Evolutionary conservation across 2,113 vertebrate species (phyloP).

Genomic region (Meriones unguiculatus): DNA sequence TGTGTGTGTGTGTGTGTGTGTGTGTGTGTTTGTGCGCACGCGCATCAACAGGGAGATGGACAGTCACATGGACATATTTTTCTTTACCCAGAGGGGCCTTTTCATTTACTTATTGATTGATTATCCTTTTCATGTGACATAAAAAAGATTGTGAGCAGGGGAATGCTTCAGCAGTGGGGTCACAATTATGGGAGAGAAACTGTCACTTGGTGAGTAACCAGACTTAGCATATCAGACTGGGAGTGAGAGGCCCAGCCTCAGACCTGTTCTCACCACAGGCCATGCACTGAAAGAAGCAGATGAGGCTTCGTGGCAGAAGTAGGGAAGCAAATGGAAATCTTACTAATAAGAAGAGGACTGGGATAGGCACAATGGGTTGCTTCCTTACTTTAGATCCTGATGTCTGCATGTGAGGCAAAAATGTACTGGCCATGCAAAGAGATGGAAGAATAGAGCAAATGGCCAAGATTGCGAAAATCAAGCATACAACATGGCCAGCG

Average conservation of each 20-base stretch:
- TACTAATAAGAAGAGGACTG: neutral
- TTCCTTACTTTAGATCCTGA: neutral
- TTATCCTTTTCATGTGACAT: neutral
- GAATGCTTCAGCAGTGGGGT: neutral
- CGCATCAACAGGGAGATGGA: neutral
- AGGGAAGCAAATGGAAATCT: neutral
- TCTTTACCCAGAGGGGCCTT: neutral
- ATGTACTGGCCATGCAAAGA: neutral
- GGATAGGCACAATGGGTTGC: neutral
- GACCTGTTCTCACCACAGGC: neutral
- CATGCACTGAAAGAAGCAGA: neutral
- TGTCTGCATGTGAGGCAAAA: neutral
- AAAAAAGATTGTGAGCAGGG: neutral
- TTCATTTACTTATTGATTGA: too few species aligned
- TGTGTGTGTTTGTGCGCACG: neutral
- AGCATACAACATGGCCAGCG: neutral
- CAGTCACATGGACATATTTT: neutral
- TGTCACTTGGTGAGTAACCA: neutral
- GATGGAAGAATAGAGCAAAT: neutral
- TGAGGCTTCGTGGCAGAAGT: neutral
- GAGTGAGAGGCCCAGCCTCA: neutral
- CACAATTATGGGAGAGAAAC: neutral
- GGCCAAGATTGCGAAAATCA: neutral
- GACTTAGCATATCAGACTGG: neutral
- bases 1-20: neutral